Evolutionary conservation across 2,797 vertebrate genomes (phyloP).

Genomic region (Adelosebastes latens): DNA sequence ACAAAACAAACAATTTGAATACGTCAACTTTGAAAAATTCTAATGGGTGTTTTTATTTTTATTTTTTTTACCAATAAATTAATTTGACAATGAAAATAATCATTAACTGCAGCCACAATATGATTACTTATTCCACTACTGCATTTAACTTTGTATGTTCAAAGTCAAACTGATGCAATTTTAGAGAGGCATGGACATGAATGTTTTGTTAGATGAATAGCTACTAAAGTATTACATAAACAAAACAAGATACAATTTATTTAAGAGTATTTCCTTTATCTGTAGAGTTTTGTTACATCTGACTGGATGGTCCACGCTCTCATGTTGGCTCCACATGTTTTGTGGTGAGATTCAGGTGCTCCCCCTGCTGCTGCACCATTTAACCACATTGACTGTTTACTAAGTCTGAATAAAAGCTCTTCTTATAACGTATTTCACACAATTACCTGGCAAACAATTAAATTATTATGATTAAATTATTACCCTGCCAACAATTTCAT

Average conservation of each 20-base stretch:
- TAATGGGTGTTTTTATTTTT: background rate
- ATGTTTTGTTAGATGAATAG: background rate
- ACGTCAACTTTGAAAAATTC: too few relatives aligned
- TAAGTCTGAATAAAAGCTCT: background rate
- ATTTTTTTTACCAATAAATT: background rate
- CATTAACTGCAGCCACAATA: background rate
- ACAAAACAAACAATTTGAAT: background rate
- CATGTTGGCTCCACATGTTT: background rate
- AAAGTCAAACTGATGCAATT: background rate
- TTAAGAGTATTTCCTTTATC: too few relatives aligned
- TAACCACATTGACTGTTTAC: background rate
- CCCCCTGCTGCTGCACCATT: constrained; percentile 46
- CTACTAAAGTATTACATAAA: background rate
- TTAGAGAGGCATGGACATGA: background rate
- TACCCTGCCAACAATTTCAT: background rate
- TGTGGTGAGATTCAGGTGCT: constrained; percentile 3
- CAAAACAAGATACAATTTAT: background rate
- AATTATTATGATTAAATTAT: background rate
- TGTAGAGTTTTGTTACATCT: background rate
- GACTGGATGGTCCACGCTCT: background rate
- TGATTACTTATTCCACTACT: background rate
- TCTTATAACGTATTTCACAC: background rate
- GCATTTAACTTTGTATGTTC: background rate
- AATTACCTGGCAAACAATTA: background rate
- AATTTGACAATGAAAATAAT: background rate